Conservation (phyloP, 2,113 vertebrate genomes). For the Pterocles gutturalis region DNA sequence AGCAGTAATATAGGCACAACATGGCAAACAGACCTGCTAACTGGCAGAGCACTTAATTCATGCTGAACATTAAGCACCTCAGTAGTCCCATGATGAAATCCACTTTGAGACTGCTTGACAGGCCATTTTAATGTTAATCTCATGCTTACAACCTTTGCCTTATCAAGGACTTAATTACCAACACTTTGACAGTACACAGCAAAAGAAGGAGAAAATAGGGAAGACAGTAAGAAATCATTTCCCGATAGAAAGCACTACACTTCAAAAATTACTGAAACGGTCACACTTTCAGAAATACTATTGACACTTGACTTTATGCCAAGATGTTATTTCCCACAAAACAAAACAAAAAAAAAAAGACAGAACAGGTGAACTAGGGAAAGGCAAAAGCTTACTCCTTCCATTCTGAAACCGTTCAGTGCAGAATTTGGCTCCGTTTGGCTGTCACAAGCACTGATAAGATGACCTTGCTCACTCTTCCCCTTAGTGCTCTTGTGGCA, state of each 20-base stretch:
- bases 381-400: neutral
- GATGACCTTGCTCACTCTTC: neutral
- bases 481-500: neutral
- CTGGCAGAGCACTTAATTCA: constrained; percentile 50
- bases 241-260: neutral
- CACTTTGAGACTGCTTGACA: constrained; percentile 9
- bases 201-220: neutral
- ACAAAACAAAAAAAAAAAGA: neutral
- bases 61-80: constrained; percentile 45
- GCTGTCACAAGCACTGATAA: neutral
- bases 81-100: constrained; percentile 43
- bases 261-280: neutral
- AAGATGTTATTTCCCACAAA: neutral
- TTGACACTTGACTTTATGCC: neutral
- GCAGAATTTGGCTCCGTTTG: neutral
- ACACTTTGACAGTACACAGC: neutral
- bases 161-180: constrained; percentile 21
- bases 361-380: neutral
- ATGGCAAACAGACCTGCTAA: constrained; percentile 25
- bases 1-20: constrained; percentile 36
- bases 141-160: neutral
- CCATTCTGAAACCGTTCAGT: neutral
- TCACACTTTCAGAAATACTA: neutral
- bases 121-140: constrained; percentile 23
- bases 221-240: neutral